Evolutionary conservation across 2,888 invertebrate genomes (phyloP).

Genomic region (Mantis religiosa): DNA sequence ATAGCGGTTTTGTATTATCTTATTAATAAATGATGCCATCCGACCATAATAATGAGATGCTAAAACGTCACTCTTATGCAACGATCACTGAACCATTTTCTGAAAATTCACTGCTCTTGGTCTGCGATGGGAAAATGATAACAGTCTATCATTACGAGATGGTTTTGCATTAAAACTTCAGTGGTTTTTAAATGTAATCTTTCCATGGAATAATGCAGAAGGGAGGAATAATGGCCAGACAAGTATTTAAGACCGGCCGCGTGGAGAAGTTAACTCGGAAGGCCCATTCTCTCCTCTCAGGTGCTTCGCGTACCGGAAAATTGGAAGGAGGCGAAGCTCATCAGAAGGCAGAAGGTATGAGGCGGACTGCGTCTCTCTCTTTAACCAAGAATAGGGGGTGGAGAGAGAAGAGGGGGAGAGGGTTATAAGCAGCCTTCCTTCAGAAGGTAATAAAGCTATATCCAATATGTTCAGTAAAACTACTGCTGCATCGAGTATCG

Average conservation of each 20-base stretch:
- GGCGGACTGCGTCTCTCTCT: not conserved
- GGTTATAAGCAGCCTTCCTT: not conserved
- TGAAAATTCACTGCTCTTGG: not conserved
- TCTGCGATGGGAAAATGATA: not conserved
- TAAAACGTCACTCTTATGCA: no score
- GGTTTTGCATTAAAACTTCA: not conserved
- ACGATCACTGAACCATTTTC: not conserved
- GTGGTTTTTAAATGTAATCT: not conserved
- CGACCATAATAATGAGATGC: no score
- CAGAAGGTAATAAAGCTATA: not conserved
- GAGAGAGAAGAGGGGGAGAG: not conserved
- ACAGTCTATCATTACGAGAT: not conserved
- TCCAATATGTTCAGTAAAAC: not conserved
- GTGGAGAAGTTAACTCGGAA: not conserved
- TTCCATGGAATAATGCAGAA: not conserved
- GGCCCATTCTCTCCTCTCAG: not conserved
- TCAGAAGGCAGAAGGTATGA: not conserved
- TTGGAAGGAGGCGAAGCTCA: not conserved
- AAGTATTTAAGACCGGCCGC: not conserved
- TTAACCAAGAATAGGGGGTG: not conserved
- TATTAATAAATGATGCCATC: no score
- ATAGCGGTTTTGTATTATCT: no score
- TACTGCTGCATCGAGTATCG: not conserved
- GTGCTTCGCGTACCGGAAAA: not conserved
- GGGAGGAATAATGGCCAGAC: not conserved